phyloP scores from a whole-genome alignment of 2,113 vertebrate species.

The Triplophysa tibetana region DNA sequence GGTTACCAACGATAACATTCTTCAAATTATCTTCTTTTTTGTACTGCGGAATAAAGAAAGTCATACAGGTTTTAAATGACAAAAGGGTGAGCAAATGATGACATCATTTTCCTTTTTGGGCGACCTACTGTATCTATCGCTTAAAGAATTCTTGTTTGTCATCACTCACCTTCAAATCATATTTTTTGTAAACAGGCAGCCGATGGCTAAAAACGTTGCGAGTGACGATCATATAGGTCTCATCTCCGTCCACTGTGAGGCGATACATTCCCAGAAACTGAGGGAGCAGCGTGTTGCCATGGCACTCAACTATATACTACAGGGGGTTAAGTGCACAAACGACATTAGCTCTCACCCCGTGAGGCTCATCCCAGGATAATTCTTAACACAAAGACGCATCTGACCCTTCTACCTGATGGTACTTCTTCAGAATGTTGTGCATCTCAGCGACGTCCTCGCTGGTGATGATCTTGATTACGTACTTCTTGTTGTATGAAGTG shows the following conservation, averaged over 20 bases:
- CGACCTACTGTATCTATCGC: not conserved
- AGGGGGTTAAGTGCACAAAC: constrained; percentile 8
- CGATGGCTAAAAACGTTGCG: constrained; percentile 95
- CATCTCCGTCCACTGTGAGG: constrained; percentile 92
- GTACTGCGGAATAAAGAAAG: no score
- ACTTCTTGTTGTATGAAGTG: constrained; percentile 92
- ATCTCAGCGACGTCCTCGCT: constrained; percentile 97
- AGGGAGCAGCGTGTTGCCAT: constrained; percentile 92
- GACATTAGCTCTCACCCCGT: not conserved
- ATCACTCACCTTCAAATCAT: constrained; percentile 88
- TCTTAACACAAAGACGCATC: constrained; percentile 27
- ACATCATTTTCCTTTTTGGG: no score
- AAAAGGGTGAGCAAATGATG: no score
- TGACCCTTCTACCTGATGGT: constrained; percentile 85
- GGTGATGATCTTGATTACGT: constrained; percentile 95
- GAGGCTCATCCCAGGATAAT: not conserved
- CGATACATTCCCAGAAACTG: constrained; percentile 98
- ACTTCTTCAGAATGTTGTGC: constrained; percentile 99
- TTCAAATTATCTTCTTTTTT: no score
- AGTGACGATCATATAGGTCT: constrained; percentile 97
- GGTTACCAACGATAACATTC: no score
- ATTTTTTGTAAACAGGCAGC: constrained; percentile 92
- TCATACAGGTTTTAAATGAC: no score
- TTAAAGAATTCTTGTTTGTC: not conserved
- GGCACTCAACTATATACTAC: constrained; percentile 97